These are phyloP conservation scores for Gobio gobio DNA, from an alignment of 2,113 vertebrate species.

Conservation along the genomic window DNA sequence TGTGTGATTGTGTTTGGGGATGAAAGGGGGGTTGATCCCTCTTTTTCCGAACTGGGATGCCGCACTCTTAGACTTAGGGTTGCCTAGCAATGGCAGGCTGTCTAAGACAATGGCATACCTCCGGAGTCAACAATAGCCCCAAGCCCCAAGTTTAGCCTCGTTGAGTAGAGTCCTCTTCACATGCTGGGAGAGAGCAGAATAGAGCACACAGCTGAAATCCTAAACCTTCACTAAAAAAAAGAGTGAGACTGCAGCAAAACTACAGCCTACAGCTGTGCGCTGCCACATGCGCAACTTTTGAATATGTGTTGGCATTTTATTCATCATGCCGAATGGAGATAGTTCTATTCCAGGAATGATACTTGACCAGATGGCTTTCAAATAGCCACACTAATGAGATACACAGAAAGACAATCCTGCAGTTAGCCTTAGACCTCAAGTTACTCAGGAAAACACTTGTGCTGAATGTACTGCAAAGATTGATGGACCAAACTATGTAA, in stretches of 20 bases:
- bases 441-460: not conserved
- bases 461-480: not conserved
- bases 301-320: slow-evolving; percentile 27
- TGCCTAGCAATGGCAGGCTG: slow-evolving; percentile 65
- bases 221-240: not conserved
- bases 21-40: slow-evolving; percentile 57
- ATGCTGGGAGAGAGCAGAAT: slow-evolving; percentile 16
- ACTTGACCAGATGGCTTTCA: slow-evolving; percentile 39
- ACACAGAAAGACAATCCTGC: slow-evolving; percentile 14
- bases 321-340: not conserved
- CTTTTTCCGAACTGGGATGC: slow-evolving; percentile 66
- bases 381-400: slow-evolving; percentile 28
- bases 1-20: slow-evolving; percentile 29
- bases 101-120: slow-evolving; percentile 62
- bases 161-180: slow-evolving; percentile 18
- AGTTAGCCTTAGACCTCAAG: slow-evolving; percentile 9
- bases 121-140: slow-evolving; percentile 61
- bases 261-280: not conserved
- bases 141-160: slow-evolving; percentile 46
- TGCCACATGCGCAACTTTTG: not conserved
- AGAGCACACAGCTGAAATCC: slow-evolving; percentile 13
- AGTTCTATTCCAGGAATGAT: slow-evolving; percentile 22
- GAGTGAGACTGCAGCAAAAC: not conserved
- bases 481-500: not conserved
- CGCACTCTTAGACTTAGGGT: slow-evolving; percentile 57